A percentile compares a stretch with the other conserved stretches of the same genome.
Evolutionary conservation across 1,140 invertebrate species (phyloP).

Genomic region (Bombus fervidus): DNA sequence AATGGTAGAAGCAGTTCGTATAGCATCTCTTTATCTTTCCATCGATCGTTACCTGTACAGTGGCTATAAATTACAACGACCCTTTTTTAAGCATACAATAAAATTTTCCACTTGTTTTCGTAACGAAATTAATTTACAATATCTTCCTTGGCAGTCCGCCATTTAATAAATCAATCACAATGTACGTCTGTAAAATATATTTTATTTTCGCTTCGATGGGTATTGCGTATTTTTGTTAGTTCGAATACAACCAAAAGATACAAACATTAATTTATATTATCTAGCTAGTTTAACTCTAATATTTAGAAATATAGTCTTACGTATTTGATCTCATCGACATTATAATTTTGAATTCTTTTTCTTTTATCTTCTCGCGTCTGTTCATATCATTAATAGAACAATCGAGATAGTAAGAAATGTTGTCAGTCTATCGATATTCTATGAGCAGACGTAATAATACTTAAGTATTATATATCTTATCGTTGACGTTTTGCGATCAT

Average conservation of each 20-base stretch:
- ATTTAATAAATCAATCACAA: neutral
- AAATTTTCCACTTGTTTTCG: slow-evolving; percentile 9
- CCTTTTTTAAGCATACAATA: neutral
- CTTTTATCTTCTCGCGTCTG: neutral
- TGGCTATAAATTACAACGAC: slow-evolving; percentile 18
- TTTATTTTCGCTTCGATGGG: slow-evolving; percentile 24
- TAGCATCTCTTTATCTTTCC: slow-evolving; percentile 32
- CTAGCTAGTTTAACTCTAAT: slow-evolving; percentile 4
- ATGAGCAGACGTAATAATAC: slow-evolving; percentile 9
- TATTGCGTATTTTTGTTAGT: neutral
- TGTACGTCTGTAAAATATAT: slow-evolving; percentile 30
- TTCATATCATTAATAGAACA: neutral
- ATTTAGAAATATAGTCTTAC: slow-evolving; percentile 22
- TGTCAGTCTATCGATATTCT: slow-evolving; percentile 3
- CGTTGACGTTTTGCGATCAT: slow-evolving; percentile 1
- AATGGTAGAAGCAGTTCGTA: neutral
- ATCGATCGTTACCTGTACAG: slow-evolving; percentile 8
- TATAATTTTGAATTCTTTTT: neutral
- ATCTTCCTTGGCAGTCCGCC: neutral
- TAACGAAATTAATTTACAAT: slow-evolving; percentile 19
- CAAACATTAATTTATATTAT: neutral
- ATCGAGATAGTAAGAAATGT: neutral
- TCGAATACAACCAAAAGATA: neutral
- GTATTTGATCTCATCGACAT: neutral
- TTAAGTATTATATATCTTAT: slow-evolving; percentile 6